Conservation (phyloP, 1,140 invertebrate genomes). For the Phymastichus coffea region DNA sequence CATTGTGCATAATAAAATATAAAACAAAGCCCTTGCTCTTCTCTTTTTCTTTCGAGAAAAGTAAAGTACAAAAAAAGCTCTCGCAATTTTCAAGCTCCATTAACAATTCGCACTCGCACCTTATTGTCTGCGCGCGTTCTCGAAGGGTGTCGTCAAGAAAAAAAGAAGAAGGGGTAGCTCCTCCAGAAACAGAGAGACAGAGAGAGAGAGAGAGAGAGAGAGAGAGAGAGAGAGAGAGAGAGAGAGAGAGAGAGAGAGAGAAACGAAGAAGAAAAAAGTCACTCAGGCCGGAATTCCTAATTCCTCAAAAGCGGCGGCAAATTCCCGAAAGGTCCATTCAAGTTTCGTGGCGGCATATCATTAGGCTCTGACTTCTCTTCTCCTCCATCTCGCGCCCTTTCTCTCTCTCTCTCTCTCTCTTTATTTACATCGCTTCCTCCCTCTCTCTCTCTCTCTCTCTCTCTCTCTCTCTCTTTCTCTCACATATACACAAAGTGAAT, state of each 20-base stretch:
- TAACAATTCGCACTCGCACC: slow-evolving; percentile 7
- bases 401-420: slow-evolving; percentile 16
- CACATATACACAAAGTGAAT: slow-evolving; percentile 35
- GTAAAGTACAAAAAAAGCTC: too few relatives aligned
- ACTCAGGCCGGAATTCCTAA: slow-evolving; percentile 57
- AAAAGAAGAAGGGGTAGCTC: not conserved
- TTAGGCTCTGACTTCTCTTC: slow-evolving; percentile 45
- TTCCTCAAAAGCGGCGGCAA: slow-evolving; percentile 57
- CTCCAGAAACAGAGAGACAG: not conserved
- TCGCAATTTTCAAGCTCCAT: too few relatives aligned
- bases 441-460: slow-evolving; percentile 18
- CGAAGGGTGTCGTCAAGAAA: not conserved
- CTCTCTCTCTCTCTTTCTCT: slow-evolving; percentile 7
- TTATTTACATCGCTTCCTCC: too few relatives aligned
- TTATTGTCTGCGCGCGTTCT: slow-evolving; percentile 5
- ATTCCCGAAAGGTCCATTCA: slow-evolving; percentile 58
- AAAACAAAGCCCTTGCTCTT: not conserved
- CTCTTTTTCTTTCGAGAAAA: too few relatives aligned
- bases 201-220: not conserved
- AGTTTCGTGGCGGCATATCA: slow-evolving; percentile 50
- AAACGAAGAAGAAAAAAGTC: slow-evolving; percentile 8
- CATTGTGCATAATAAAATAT: not conserved
- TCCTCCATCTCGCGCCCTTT: not conserved
- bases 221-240: not conserved
- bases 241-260: not conserved